Evolutionary conservation across 1,140 invertebrate genomes (phyloP).

Genomic region (Parapsyche elsis): DNA sequence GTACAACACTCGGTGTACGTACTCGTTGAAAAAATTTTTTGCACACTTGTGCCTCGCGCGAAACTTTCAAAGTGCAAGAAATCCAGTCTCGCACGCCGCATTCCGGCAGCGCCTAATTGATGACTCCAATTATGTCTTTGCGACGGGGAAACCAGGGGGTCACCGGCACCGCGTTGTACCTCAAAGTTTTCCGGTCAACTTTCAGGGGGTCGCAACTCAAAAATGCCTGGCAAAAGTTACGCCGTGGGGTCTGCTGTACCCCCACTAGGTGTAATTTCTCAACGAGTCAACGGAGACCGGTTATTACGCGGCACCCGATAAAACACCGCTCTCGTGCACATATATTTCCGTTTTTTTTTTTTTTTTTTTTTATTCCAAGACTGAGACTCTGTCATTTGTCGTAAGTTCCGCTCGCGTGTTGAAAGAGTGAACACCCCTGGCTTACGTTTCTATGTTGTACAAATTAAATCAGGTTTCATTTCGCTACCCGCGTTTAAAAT

Average conservation of each 20-base stretch:
- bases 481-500: too few species aligned
- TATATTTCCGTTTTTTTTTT: background rate
- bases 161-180: background rate
- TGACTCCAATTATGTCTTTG: conserved; percentile 2
- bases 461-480: too few species aligned
- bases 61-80: conserved; percentile 2
- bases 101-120: conserved; percentile 13
- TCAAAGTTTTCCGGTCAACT: background rate
- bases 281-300: conserved; percentile 7
- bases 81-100: background rate
- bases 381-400: conserved; percentile 41
- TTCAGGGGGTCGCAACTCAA: conserved; percentile 8
- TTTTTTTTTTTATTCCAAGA: conserved; percentile 34
- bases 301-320: conserved; percentile 39
- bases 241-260: background rate
- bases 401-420: conserved; percentile 32
- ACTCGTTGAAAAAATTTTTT: too few species aligned
- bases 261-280: conserved; percentile 39
- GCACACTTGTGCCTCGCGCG: too few species aligned
- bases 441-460: too few species aligned
- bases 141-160: background rate
- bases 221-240: background rate
- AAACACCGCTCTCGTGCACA: conserved; percentile 40
- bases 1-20: too few species aligned
- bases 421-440: too few species aligned